Evolutionary conservation across 2,888 invertebrate genomes (phyloP).

Genomic region (Marronus borbonicus): DNA sequence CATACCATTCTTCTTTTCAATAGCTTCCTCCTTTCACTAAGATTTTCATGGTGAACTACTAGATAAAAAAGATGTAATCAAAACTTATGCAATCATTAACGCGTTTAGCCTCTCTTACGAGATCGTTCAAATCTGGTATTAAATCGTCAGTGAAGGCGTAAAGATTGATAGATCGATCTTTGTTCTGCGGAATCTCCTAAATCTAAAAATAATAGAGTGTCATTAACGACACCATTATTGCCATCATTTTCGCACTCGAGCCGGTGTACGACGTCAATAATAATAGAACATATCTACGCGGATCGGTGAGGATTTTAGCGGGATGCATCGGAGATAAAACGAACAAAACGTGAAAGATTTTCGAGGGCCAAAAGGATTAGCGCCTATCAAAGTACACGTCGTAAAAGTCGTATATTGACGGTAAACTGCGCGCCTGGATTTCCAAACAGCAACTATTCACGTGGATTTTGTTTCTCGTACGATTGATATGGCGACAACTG

Average conservation of each 20-base stretch:
- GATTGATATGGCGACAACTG: not conserved
- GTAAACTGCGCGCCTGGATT: not conserved
- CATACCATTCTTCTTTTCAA: too few species aligned
- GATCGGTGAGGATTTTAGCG: not conserved
- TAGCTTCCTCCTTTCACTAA: too few species aligned
- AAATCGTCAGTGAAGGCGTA: slow-evolving; percentile 4
- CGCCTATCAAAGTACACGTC: not conserved
- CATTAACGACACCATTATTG: slow-evolving; percentile 2
- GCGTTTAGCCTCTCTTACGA: not conserved
- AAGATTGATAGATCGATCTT: slow-evolving; percentile 16
- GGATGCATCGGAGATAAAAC: slow-evolving; percentile 7
- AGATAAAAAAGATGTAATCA: not conserved
- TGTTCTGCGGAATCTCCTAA: slow-evolving; percentile 12
- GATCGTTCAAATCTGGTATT: not conserved
- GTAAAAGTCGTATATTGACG: slow-evolving; percentile 6
- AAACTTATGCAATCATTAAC: not conserved
- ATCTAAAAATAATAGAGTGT: slow-evolving; percentile 21
- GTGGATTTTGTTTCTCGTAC: not conserved
- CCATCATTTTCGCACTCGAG: slow-evolving; percentile 15
- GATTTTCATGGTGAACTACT: too few species aligned
- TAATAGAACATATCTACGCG: not conserved
- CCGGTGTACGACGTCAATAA: not conserved
- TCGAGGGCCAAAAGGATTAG: not conserved
- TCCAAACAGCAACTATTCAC: not conserved
- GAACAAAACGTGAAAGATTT: not conserved